Conservation (phyloP, 2,113 vertebrate species). For the Phalacrocorax brasilianus region DNA sequence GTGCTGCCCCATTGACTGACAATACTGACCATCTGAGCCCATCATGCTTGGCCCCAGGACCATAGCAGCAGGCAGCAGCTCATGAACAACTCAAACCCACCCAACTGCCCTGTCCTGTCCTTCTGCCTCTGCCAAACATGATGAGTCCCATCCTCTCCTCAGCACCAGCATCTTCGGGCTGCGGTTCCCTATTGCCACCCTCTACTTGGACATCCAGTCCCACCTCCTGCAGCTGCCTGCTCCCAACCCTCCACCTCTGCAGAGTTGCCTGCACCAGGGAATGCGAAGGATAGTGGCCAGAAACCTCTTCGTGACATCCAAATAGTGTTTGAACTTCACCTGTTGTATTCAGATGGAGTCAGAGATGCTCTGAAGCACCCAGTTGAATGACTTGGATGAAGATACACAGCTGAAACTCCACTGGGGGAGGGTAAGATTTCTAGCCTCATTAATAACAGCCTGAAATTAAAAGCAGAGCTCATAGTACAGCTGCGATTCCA, state of each 20-base stretch:
- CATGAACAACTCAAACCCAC: neutral
- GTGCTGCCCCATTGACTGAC: neutral
- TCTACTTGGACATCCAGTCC: neutral
- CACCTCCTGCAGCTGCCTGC: neutral
- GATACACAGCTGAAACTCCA: neutral
- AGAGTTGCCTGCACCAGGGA: neutral
- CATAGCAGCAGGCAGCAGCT: neutral
- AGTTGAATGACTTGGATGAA: neutral
- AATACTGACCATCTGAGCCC: neutral
- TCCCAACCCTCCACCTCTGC: neutral
- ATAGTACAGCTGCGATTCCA: slow-evolving; percentile 39
- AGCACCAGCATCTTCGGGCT: neutral
- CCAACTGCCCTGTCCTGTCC: neutral
- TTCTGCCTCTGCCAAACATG: neutral
- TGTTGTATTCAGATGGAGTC: neutral
- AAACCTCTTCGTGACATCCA: neutral
- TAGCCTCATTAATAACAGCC: slow-evolving; percentile 43
- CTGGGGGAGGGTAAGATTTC: neutral
- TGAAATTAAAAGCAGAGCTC: slow-evolving; percentile 62
- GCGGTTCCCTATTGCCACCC: neutral
- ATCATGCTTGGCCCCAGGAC: neutral
- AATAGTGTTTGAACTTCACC: neutral
- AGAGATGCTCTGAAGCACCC: neutral
- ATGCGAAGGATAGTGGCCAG: neutral
- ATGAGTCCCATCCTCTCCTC: neutral